A percentile compares a stretch with the other conserved stretches of the same genome.
phyloP scores from a whole-genome alignment of 2,797 vertebrate genomes.

The Myotis vivesi region DNA sequence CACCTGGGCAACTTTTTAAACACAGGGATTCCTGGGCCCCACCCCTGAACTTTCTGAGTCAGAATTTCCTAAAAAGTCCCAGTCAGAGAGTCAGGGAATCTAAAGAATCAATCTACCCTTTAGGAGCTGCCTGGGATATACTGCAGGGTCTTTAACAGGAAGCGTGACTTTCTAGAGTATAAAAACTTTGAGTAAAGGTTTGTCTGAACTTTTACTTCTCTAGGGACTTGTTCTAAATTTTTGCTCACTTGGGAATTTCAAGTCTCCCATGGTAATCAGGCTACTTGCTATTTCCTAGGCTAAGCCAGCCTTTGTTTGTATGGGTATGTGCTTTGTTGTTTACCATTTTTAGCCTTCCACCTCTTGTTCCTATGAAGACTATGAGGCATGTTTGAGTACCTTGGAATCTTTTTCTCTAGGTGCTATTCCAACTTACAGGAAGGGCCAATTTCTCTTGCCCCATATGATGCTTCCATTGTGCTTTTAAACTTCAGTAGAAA shows the following conservation, averaged over 20 bases:
- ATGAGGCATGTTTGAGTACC: background rate
- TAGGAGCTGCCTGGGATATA: background rate
- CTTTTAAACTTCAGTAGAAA: background rate
- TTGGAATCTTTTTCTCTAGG: background rate
- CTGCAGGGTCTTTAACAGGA: background rate
- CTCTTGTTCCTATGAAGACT: background rate
- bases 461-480: background rate
- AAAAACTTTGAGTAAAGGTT: background rate
- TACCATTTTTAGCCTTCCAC: background rate
- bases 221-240: slow-evolving; percentile 42
- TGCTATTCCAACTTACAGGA: background rate
- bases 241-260: slow-evolving; percentile 17
- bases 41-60: background rate
- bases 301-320: background rate
- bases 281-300: background rate
- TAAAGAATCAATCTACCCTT: background rate
- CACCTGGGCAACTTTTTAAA: background rate
- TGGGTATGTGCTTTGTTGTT: background rate
- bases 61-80: background rate
- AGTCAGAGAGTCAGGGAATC: background rate
- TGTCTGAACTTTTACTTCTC: background rate
- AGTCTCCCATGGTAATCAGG: background rate
- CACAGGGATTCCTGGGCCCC: background rate
- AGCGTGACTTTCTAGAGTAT: background rate
- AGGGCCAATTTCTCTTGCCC: background rate